Evolutionary conservation across 2,113 vertebrate genomes (phyloP).

Genomic region (Silurus asotus): DNA sequence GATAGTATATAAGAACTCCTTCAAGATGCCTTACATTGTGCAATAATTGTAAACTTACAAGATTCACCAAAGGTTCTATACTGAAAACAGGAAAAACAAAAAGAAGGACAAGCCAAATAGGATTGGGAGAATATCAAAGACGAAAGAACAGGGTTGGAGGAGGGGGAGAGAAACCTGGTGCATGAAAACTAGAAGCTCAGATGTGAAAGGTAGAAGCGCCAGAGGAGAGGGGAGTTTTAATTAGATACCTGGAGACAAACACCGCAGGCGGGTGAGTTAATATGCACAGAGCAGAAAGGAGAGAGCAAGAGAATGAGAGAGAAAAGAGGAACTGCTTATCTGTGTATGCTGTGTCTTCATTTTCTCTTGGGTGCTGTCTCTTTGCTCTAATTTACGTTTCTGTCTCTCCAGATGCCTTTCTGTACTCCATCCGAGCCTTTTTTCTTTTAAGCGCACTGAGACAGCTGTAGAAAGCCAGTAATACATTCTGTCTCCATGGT

Average conservation of each 20-base stretch:
- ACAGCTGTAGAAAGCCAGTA: slow-evolving; percentile 10
- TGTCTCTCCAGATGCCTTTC: slow-evolving; percentile 2
- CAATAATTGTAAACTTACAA: background rate
- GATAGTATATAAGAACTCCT: background rate
- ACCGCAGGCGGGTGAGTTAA: slow-evolving; percentile 68
- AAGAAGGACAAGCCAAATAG: slow-evolving; percentile 46
- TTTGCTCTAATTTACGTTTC: slow-evolving; percentile 40
- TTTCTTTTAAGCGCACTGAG: slow-evolving; percentile 7
- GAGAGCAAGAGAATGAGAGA: slow-evolving; percentile 29
- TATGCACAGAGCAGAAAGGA: slow-evolving; percentile 65
- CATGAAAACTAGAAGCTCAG: slow-evolving; percentile 50
- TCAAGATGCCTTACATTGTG: background rate
- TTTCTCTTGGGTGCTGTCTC: slow-evolving; percentile 27
- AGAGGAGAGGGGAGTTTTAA: slow-evolving; percentile 69
- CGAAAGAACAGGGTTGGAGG: slow-evolving; percentile 4
- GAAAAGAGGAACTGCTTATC: slow-evolving; percentile 25
- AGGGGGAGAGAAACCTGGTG: slow-evolving; percentile 51
- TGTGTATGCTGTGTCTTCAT: slow-evolving; percentile 27
- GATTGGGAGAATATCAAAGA: slow-evolving; percentile 35
- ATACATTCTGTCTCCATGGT: slow-evolving; percentile 16
- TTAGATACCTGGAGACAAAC: slow-evolving; percentile 75
- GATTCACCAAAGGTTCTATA: background rate
- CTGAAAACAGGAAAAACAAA: background rate
- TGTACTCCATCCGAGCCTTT: slow-evolving; percentile 11
- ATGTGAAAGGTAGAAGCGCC: slow-evolving; percentile 65